A percentile compares a stretch with the other conserved stretches of the same genome.
phyloP scores from a whole-genome alignment of 2,113 vertebrate species.

The Equus przewalskii region DNA sequence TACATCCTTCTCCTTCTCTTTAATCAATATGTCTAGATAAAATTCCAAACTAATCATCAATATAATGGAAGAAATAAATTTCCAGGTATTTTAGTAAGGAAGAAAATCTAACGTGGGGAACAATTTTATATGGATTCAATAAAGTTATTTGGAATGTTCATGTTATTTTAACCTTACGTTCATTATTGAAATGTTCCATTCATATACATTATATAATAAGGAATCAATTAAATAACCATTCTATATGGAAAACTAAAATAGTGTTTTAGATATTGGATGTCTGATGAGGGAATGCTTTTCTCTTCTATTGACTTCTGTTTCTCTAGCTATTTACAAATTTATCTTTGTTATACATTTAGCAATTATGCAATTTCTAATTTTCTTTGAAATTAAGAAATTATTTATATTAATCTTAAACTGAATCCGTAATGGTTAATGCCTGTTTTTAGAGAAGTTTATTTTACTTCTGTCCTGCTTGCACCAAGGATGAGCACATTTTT shows the following conservation, averaged over 20 bases:
- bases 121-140: neutral
- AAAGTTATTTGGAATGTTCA: neutral
- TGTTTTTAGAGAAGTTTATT: neutral
- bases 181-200: neutral
- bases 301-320: neutral
- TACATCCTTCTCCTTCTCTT: neutral
- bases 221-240: neutral
- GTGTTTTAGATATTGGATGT: neutral
- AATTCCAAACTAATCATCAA: neutral
- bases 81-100: neutral
- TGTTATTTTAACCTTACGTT: neutral
- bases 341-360: neutral
- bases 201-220: too few relatives aligned
- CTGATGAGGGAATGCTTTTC: neutral
- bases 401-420: neutral
- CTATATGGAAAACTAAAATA: neutral
- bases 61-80: neutral
- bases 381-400: neutral
- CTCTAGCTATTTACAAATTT: neutral
- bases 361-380: neutral
- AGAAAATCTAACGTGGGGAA: neutral
- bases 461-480: neutral
- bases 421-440: neutral
- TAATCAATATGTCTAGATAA: neutral
- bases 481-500: neutral